Base-by-base conservation (phyloP, 2,888 invertebrate genomes). In the Adineta ricciae region DNA sequence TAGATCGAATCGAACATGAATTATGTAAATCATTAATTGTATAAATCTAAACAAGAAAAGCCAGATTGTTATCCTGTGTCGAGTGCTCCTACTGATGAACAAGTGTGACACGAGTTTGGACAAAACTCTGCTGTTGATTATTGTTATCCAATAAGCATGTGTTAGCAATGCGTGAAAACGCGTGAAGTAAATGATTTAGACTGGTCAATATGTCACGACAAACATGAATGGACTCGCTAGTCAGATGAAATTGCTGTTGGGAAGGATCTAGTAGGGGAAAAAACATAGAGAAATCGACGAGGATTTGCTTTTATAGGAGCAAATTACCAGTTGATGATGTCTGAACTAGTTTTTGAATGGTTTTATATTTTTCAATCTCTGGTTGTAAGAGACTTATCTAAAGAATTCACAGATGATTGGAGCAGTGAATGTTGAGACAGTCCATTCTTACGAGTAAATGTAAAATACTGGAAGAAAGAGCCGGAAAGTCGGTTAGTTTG, bases 391-490 rank as follows among this genome's bases (percentile, higher is more conserved):
- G 78, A 78, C 3, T 78, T n/a, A 38, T 41, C 78, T 78, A 78
- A 24, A 41, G 4, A 7, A 41, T 41, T n/a, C n/a, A n/a, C n/a
- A 41, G 11, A n/a, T 24, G 11, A 8, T 8, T 24, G 14, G n/a
- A 41, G 41, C 4, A 41, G 0, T 32, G 11, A 24, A 41, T 19
- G 24, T 46, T n/a, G n/a, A 4, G 1, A 24, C 4, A 16, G 7
- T 41, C 38, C 9, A 36, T 92, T 83, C 50, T 72, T 46, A 46
- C 73, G 82, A 78, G 27, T 50, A 72, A 49, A 64, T 84, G 49
- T 41, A 64, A 41, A 84, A 84, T 41, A 73, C 38, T 46, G 2
- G 41, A 41, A 52, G 64, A 50, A 84, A 56, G 83, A 36, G 49
- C 41, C 54, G 85, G 86, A 84, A 64, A 21, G 8, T 83, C 78